Base-by-base conservation (phyloP, 2,888 invertebrate genomes). In the Xiphydria camelus region DNA sequence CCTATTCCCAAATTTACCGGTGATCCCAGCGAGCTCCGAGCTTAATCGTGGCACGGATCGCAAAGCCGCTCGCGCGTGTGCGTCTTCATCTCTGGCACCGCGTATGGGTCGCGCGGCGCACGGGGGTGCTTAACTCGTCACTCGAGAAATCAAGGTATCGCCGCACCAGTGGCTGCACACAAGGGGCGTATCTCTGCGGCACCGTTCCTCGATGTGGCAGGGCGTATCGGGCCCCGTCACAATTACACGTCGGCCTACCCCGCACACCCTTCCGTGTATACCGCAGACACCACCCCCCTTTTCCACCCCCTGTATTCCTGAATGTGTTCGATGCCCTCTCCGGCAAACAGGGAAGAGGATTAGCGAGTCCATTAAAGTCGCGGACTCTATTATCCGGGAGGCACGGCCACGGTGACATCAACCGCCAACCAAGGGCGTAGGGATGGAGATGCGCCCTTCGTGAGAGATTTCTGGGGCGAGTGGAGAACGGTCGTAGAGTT, bases 351-450 rank as follows among this genome's bases (percentile, higher is more conserved):
- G 61, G 63, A 73, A 74, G 73, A 73, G 73, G 75, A 75, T 75
- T 75, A 75, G 70, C 71, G 69, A 75, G 75, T 75, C 75, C 75
- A 75, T 75, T 75, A 75, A 75, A 75, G 74, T 75, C 75, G 75
- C 73, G 74, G 70, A 73, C 73, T 75, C 74, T 74, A 75, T 75
- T 75, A 75, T 75, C 69, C 70, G 56, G 55, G 59, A 70, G 66
- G 67, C 66, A 65, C 59, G 56, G 57, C 62, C 62, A 68, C 64
- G 65, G 66, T 72, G 74, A 74, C 75, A 74, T 74, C 70, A 71
- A 74, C 72, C 68, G 74, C 63, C 61, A 49, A 26, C 23, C 70
- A 69, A 29, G 65, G 70, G 70, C 71, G 68, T 62, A 64, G 67
- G 22, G 29, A 26, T 7, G n/a, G n/a, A n/a, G n/a, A n/a, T n/a